Conservation (phyloP, 2,113 vertebrate species). For the Dissostichus mawsoni region DNA sequence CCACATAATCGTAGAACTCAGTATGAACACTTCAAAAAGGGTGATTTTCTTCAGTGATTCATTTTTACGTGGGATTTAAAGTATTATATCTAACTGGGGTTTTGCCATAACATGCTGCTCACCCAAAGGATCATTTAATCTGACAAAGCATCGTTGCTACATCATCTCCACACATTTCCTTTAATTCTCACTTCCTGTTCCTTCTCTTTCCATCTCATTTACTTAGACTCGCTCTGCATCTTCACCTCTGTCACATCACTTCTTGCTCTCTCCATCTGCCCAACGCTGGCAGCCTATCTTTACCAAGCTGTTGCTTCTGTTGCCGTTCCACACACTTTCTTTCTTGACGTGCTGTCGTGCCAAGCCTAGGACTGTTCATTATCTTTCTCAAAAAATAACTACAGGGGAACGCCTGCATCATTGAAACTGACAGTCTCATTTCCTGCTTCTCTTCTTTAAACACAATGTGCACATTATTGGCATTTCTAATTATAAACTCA, state of each 20-base stretch:
- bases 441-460: constrained; percentile 75
- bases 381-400: constrained; percentile 71
- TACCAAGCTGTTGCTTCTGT: constrained; percentile 72
- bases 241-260: constrained; percentile 70
- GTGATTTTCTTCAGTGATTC: constrained; percentile 21
- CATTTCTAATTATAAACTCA: constrained; percentile 71
- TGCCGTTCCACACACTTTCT: constrained; percentile 58
- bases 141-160: constrained; percentile 13
- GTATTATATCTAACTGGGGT: background rate
- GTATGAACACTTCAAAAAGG: constrained; percentile 13
- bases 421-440: constrained; percentile 79
- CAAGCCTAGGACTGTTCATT: constrained; percentile 76
- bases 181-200: constrained; percentile 55
- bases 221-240: constrained; percentile 52
- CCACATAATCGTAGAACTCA: constrained; percentile 8
- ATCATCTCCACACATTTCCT: constrained; percentile 43
- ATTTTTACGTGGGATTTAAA: background rate
- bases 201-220: constrained; percentile 52
- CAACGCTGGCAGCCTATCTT: constrained; percentile 69
- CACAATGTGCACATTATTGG: constrained; percentile 75
- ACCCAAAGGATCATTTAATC: constrained; percentile 20
- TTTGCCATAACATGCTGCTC: constrained; percentile 36
- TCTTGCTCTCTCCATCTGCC: constrained; percentile 75
- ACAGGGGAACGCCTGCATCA: constrained; percentile 72
- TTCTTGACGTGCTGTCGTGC: constrained; percentile 73